Conservation (phyloP, 1,140 invertebrate genomes). For the Leptoteleia sp. region DNA sequence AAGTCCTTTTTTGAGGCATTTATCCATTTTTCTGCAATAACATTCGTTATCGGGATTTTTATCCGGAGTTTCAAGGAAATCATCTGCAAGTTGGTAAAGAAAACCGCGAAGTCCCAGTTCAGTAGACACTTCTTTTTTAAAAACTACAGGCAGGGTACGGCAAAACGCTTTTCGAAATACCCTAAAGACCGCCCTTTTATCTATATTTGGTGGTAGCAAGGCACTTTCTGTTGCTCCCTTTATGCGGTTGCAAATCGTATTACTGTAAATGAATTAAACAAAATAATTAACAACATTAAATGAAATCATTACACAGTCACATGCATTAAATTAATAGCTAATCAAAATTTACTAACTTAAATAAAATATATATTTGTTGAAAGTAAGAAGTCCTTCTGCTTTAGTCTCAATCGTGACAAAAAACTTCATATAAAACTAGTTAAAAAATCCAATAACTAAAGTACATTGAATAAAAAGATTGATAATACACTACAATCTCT, state of each 20-base stretch:
- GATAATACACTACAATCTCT: too few relatives aligned
- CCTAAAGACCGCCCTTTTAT: constrained; percentile 80
- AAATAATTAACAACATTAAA: too few relatives aligned
- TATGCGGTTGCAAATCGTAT: constrained; percentile 82
- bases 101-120: constrained; percentile 77
- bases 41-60: constrained; percentile 84
- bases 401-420: too few relatives aligned
- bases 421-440: too few relatives aligned
- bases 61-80: constrained; percentile 82
- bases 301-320: too few relatives aligned
- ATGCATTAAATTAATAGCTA: too few relatives aligned
- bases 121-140: constrained; percentile 68
- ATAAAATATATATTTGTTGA: too few relatives aligned
- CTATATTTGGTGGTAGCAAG: constrained; percentile 83
- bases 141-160: constrained; percentile 83
- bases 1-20: constrained; percentile 84
- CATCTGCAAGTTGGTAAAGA: constrained; percentile 79
- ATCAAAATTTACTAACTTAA: too few relatives aligned
- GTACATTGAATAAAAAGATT: too few relatives aligned
- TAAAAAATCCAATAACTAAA: too few relatives aligned
- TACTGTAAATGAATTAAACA: constrained; percentile 28
- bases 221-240: constrained; percentile 84
- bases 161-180: constrained; percentile 87
- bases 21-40: constrained; percentile 81
- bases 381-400: too few relatives aligned